phyloP scores from a whole-genome alignment of 2,888 invertebrate species.

The Ichneumoninae sp. region DNA sequence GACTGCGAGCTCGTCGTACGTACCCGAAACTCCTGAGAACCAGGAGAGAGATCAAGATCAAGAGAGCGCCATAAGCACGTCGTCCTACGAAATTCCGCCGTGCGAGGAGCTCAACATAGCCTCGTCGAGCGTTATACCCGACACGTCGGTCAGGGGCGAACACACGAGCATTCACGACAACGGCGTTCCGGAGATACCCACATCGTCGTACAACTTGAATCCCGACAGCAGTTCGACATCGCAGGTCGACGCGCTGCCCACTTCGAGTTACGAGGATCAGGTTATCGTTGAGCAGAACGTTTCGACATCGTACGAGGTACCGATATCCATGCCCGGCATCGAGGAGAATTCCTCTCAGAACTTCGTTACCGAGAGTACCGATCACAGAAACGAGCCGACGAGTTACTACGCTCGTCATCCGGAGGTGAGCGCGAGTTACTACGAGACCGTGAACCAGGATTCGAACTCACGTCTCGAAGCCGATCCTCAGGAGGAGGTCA shows the following conservation, averaged over 20 bases:
- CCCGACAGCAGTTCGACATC: constrained; percentile 80
- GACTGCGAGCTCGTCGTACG: constrained; percentile 82
- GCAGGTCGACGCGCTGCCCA: constrained; percentile 79
- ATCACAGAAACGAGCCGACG: constrained; percentile 78
- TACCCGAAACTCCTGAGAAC: constrained; percentile 82
- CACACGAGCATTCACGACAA: constrained; percentile 81
- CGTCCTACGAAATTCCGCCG: constrained; percentile 82
- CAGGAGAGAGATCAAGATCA: constrained; percentile 83
- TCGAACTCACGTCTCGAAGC: constrained; percentile 76
- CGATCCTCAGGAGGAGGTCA: constrained; percentile 78
- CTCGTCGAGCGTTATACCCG: constrained; percentile 80
- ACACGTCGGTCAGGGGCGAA: constrained; percentile 78
- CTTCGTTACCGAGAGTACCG: constrained; percentile 80
- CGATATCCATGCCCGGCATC: constrained; percentile 80
- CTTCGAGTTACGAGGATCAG: constrained; percentile 81
- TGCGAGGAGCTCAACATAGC: constrained; percentile 83
- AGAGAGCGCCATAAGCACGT: constrained; percentile 83
- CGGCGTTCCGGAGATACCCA: constrained; percentile 82
- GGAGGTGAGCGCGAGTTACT: constrained; percentile 79
- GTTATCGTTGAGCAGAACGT: constrained; percentile 81
- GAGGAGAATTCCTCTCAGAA: constrained; percentile 80
- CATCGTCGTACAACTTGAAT: constrained; percentile 81
- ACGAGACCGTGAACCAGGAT: constrained; percentile 76
- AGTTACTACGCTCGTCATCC: constrained; percentile 79
- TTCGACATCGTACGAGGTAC: constrained; percentile 81